phyloP scores from a whole-genome alignment of 2,797 vertebrate species.

The Ctenosaura bakeri region DNA sequence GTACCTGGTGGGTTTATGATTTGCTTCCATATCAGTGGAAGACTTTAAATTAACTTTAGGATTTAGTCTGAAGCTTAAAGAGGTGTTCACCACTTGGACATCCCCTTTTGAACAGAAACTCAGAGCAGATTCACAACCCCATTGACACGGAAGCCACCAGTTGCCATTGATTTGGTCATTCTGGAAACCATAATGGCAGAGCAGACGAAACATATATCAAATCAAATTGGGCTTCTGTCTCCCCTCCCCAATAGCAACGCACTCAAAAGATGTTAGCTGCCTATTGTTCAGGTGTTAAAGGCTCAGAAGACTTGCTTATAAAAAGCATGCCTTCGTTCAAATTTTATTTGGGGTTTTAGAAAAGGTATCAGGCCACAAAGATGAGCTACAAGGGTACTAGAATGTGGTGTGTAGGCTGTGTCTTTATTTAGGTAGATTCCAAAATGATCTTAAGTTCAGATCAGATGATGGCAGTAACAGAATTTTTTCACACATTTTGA shows the following conservation, averaged over 20 bases:
- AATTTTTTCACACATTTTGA: neutral
- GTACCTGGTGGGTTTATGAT: no score
- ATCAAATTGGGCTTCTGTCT: no score
- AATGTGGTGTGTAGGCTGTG: neutral
- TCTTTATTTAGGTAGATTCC: neutral
- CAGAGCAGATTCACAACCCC: no score
- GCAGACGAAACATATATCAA: no score
- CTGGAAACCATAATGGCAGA: no score
- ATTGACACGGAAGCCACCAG: no score
- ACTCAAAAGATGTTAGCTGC: neutral
- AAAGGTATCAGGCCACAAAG: neutral
- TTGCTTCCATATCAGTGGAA: no score
- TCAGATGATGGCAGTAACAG: neutral
- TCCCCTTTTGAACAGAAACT: no score
- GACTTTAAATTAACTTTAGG: no score
- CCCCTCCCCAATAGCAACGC: neutral
- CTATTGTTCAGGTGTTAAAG: neutral
- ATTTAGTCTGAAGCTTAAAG: no score
- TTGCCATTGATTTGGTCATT: no score
- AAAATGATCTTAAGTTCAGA: constrained; percentile 1
- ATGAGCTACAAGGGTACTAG: neutral
- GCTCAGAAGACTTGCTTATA: neutral
- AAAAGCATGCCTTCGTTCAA: neutral
- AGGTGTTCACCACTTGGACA: no score
- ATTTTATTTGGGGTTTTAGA: neutral